Evolutionary conservation across 2,113 vertebrate genomes (phyloP), one percentile per base, ranked within the genome.

Genomic region (Rutilus rutilus): DNA sequence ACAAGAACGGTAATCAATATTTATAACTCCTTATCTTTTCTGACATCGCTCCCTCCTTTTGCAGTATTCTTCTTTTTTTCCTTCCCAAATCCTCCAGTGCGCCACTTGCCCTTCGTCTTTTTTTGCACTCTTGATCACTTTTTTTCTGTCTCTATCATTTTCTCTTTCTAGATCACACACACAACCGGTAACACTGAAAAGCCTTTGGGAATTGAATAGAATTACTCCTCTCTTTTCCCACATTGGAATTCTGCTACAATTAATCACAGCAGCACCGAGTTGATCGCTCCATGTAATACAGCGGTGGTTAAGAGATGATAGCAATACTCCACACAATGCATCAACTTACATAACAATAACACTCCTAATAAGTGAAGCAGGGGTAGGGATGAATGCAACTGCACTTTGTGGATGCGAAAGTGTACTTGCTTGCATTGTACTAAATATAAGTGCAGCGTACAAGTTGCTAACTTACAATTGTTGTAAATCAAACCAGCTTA

Each of bases 1-100:
- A 85, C 78, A 89, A 90, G 93, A 91, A 91, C 83, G 65, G 86
- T 90, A 88, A 88, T 57, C 91, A 89, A 91, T 92, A 91, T 93
- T 92, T 91, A 93, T 92, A 93, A 92, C 92, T 85, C 83, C 73
- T 74, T 62, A 76, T 84, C 57, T 47, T 79, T 79, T 39, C 75
- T 59, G 77, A 47, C 69, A 62, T 85, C 81, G 19, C 75, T 86
- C n/a, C 10, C 60, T 71, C 50, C 9, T 60, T 59, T 73, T 62
- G 42, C 50, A 12, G 4, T 25, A 60, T 78, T 75, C 71, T 62
- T 77, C 47, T 64, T 69, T 65, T 54, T 54, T 54, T 65, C 59
- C 47, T 57, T 42, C 25, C 33, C 23, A 23, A 69, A 54, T 33
- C 45, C 6, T 82, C 19, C 33, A 42, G 33, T 59, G 52, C 52